Evolutionary conservation across 1,140 invertebrate species (phyloP), one percentile per base, ranked within the genome.

Genomic region (Leptopilina clavipes): DNA sequence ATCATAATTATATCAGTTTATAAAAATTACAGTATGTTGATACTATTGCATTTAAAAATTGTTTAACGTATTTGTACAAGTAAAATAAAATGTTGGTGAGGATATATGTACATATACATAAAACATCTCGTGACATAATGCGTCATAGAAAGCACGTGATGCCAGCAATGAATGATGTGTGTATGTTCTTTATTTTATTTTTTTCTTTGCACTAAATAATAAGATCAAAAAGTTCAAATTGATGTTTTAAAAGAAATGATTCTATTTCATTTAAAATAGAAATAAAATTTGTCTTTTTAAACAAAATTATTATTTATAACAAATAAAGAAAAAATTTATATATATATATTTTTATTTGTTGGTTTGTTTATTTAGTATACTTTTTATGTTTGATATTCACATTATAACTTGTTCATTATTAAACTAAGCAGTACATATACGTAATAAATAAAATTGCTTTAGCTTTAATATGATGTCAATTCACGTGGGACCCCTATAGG

Each of bases 401-500:
- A 40, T 9, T 40, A 40, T 9, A 31, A 31, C 25, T 31, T 3
- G 2, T 40, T 40, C 8, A 40, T 40, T 40, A 40, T 40, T 40
- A 40, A 31, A 31, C 5, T 31, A 40, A 40, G 7, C 7, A 40
- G 37, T 40, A 0, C n/a, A n/a, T n/a, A 6, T 40, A 40, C 37
- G 37, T 40, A 40, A 40, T 40, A 40, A 40, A 9, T 40, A 40
- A 40, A 40, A 40, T 40, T 40, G 37, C 37, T 40, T 40, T 40
- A 40, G 37, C 37, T 40, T 40, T 40, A 40, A 40, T 40, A 9
- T 1, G 37, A 40, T 40, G 37, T 40, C 5, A 8, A 40, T 37
- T 78, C 40, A 22, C 43, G 56, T 25, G 18, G 73, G 75, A 65
- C 78, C 80, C 80, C 76, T 78, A 54, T 12, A 54, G 75, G 37